These are phyloP conservation scores for Pelvicachromis taeniatus DNA, from an alignment of 2,113 vertebrate genomes.

Conservation along the genomic window DNA sequence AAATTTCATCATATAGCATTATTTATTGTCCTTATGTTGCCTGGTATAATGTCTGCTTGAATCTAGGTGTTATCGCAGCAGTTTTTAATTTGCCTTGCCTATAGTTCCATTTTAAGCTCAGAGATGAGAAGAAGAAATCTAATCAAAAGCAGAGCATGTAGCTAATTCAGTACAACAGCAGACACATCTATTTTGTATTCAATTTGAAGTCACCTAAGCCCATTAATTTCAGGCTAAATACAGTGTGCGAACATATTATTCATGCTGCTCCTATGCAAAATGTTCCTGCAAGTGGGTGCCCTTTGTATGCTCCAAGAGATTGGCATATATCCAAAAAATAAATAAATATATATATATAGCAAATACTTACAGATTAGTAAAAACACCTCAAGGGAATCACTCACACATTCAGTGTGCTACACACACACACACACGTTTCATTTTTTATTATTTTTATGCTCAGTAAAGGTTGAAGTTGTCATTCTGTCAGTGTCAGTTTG, in stretches of 20 bases:
- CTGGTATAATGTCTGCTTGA: neutral
- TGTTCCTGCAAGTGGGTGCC: neutral
- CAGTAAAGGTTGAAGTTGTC: conserved; percentile 6
- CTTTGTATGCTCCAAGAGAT: neutral
- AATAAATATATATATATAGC: neutral
- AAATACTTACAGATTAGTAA: conserved; percentile 3
- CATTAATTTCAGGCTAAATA: conserved; percentile 16
- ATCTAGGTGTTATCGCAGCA: neutral
- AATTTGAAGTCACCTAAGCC: conserved; percentile 9
- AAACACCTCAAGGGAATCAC: conserved; percentile 19
- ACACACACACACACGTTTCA: neutral
- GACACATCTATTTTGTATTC: neutral
- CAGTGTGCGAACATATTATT: conserved; percentile 9
- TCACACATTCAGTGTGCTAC: neutral
- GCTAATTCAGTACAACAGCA: neutral
- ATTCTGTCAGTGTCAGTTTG: conserved; percentile 30
- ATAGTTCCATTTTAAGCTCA: neutral
- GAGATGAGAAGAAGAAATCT: neutral
- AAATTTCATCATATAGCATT: neutral
- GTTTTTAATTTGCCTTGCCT: neutral
- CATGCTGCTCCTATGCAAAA: neutral
- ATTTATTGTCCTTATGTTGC: neutral
- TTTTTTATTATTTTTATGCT: neutral
- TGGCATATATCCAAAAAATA: neutral
- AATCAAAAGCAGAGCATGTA: neutral